A percentile compares a stretch with the other conserved stretches of the same genome.
These are phyloP conservation scores for Acanthurus leucopareius DNA, from an alignment of 2,797 vertebrate species.

Conservation along the genomic window DNA sequence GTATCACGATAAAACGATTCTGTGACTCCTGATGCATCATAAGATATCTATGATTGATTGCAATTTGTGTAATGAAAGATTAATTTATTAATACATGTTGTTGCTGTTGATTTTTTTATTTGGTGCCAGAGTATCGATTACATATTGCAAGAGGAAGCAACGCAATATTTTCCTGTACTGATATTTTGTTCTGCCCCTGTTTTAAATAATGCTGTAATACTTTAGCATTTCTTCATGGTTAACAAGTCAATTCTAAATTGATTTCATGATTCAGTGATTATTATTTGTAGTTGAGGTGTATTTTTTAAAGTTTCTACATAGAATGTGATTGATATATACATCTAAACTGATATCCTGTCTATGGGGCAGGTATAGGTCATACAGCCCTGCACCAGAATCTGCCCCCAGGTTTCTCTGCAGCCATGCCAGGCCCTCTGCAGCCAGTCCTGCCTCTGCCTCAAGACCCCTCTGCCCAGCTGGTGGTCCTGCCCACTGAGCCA, in stretches of 20 bases:
- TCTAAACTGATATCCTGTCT: conserved; percentile 31
- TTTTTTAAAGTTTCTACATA: neutral
- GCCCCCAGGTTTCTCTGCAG: conserved; percentile 93
- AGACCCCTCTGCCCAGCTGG: conserved; percentile 92
- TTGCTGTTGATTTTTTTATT: no score
- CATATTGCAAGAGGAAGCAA: no score
- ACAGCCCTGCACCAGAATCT: conserved; percentile 96
- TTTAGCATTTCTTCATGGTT: neutral
- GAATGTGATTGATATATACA: neutral
- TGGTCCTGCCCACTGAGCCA: conserved; percentile 94
- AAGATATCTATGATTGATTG: no score
- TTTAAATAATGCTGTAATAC: no score
- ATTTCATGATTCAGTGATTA: neutral
- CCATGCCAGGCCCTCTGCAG: conserved; percentile 94
- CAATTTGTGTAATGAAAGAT: no score
- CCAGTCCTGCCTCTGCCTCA: conserved; percentile 94
- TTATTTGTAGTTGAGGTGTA: no score
- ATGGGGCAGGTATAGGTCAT: conserved; percentile 91
- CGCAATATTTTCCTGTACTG: no score
- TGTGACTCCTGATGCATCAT: no score
- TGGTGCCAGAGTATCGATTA: no score
- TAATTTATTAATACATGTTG: no score
- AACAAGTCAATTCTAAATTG: neutral
- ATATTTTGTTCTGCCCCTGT: no score
- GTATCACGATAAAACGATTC: no score